Evolutionary conservation across 2,113 vertebrate species (phyloP), one percentile per base, ranked within the genome.

Genomic region (Actenoides lindsayi): DNA sequence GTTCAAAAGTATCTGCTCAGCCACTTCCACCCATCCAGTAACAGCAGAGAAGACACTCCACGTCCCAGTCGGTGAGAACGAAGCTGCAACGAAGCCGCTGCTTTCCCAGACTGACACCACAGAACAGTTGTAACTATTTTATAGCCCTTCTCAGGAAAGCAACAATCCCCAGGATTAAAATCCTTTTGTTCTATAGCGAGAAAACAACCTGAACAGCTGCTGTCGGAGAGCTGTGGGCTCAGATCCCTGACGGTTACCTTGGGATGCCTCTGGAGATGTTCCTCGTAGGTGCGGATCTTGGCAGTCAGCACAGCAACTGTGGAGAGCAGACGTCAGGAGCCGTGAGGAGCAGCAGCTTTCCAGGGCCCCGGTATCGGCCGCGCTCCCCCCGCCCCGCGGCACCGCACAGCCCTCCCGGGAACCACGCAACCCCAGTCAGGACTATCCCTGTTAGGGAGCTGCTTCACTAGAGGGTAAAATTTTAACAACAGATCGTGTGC

Each of bases 251-350:
- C 24, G 25, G 73, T 97, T 97, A 99, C 99, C 99, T 99, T 99
- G 82, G 96, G 98, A 89, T 99, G 99, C 93, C 95, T 98, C 57
- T 98, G 98, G 91, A 99, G 96, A 86, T 99, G 99, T 69, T 99
- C 99, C 96, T 99, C 98, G 13, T 97, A 98, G 81, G 98, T 99
- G 70, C 98, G 98, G 59, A 99, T 99, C 97, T 79, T 98, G 79
- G 99, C 98, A 8, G 99, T 99, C 98, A 99, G 73, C 54, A 96
- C 5, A 54, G 99, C 99, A 97, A 99, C 99, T 99, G 94, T 30
- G 94, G 80, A 96, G 89, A 70, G 79, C 71, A 97, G 94, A 96
- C 51, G 57, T 16, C 85, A 78, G 91, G 39, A 63, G 65, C 54
- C 2, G 11, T 39, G 63, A 91, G 95, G 95, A 95, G 90, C 85